These are phyloP conservation scores for Scylla paramamosain DNA, from an alignment of 1,140 invertebrate species.

Conservation along the genomic window DNA sequence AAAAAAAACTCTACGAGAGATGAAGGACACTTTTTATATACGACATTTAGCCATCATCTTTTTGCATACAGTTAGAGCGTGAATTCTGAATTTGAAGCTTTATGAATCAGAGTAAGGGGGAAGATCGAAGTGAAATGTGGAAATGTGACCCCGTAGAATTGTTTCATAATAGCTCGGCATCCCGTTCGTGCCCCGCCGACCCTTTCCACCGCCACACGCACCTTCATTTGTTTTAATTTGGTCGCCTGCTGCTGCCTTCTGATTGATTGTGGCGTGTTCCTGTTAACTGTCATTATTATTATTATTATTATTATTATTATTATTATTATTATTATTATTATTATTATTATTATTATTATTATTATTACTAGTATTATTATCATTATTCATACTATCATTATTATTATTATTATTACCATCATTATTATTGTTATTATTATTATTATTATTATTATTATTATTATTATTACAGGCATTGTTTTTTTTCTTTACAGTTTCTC, in stretches of 20 bases:
- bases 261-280: too few species aligned
- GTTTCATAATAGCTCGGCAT: neutral
- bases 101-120: too few species aligned
- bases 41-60: too few species aligned
- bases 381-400: neutral
- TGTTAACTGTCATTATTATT: neutral
- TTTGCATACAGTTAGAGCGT: too few species aligned
- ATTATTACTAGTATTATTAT: neutral
- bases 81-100: too few species aligned
- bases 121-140: neutral
- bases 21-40: too few species aligned
- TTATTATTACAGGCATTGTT: neutral
- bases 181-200: too few species aligned
- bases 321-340: conserved; percentile 14
- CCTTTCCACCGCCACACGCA: too few species aligned
- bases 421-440: neutral
- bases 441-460: conserved; percentile 3
- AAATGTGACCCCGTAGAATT: neutral
- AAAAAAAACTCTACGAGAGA: too few species aligned
- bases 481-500: neutral
- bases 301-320: conserved; percentile 11
- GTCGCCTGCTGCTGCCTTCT: too few species aligned
- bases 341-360: conserved; percentile 26
- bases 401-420: neutral
- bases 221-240: too few species aligned